Base-by-base conservation (phyloP, 2,888 invertebrate species). In the Monochamus alternatus region DNA sequence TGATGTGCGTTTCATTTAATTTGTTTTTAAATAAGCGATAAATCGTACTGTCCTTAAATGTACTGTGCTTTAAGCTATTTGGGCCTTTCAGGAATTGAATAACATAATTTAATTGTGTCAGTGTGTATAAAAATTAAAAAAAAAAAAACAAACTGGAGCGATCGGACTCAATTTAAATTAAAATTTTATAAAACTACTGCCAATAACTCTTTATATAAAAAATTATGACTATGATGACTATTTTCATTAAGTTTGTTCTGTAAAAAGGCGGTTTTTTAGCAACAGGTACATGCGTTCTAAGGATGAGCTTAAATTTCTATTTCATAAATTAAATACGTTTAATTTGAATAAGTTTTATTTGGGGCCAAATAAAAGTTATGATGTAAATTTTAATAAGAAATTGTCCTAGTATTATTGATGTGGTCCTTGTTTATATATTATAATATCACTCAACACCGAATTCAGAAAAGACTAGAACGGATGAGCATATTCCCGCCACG, bases 81-180 rank as follows among this genome's bases (percentile, higher is more conserved):
- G 82, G 84, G 85, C 85, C 86, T 87, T 86, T 84, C 81, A 86
- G 86, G 86, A 87, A 86, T 86, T 86, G 86, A 86, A 82, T 81
- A 80, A 80, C 77, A 79, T 66, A 76, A 75, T 75, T 65, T 65
- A 68, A 22, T 75, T 75, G 75, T 75, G 75, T 75, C 71, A 72
- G 75, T 71, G 75, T 75, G 66, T 67, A 70, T 65, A 75, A 59
- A 75, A 63, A 75, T 12, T 12, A 10, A 65, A 64, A 58, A 12
- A 64, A 22, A 22, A 22, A 22, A 22, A 22, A 22, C 22, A 22
- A 66, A 32, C 14, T 43, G 55, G 55, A 68, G 74, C 9, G 12
- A 59, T 38, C n/a, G 75, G 73, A 75, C 75, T 75, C 68, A 47
- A 38, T 64, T 75, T 44, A 64, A 75, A 78, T 75, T 76, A 73